Conservation (phyloP, 2,888 invertebrate species). For the Eupithecia inturbata region DNA sequence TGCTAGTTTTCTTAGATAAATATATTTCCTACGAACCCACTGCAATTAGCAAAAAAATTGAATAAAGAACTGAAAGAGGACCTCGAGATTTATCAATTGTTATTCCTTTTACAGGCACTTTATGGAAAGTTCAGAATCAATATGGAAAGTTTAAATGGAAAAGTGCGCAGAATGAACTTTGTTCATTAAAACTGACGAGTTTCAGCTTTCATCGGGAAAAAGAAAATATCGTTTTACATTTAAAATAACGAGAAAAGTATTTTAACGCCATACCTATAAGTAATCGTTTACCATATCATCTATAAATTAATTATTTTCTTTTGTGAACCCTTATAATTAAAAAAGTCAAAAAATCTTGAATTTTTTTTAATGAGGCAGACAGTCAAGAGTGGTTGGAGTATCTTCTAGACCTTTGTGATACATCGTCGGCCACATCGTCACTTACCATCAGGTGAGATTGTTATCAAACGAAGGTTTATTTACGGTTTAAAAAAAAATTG, state of each 20-base stretch:
- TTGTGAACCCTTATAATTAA: neutral
- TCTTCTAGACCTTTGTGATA: no score
- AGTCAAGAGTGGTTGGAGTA: no score
- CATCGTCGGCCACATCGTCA: no score
- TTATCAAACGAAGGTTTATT: no score
- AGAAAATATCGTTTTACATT: conserved; percentile 59
- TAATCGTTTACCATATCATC: neutral
- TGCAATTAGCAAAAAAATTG: neutral
- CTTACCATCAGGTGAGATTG: no score
- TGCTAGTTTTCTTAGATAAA: no score
- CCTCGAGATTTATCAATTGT: conserved; percentile 13
- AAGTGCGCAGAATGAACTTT: conserved; percentile 72
- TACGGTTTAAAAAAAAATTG: no score
- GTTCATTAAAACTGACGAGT: conserved; percentile 77
- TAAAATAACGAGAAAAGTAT: conserved; percentile 66
- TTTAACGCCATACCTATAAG: conserved; percentile 39
- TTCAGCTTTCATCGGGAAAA: conserved; percentile 58
- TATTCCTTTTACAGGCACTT: conserved; percentile 52
- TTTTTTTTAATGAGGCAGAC: no score
- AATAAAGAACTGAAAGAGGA: neutral
- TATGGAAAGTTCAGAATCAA: conserved; percentile 71
- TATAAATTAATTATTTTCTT: neutral
- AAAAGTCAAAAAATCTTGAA: neutral
- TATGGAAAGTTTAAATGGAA: conserved; percentile 77
- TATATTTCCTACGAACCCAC: neutral